These are phyloP conservation scores for Amazona finschi DNA, from an alignment of 2,797 vertebrate genomes.

Conservation along the genomic window DNA sequence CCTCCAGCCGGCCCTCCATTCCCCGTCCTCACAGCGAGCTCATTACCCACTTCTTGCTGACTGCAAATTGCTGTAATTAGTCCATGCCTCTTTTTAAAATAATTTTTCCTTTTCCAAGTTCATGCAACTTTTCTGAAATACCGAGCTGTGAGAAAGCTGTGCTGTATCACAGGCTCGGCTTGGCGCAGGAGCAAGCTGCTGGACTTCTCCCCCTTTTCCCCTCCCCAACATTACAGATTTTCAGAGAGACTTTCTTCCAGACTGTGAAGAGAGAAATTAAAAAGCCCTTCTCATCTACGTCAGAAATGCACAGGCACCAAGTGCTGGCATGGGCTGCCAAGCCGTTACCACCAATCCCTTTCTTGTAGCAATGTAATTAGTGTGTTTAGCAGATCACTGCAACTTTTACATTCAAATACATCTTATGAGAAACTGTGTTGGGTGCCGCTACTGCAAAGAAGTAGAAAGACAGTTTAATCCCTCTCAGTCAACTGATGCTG, in stretches of 20 bases:
- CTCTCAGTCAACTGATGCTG: fast-evolving
- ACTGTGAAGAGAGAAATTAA: neutral
- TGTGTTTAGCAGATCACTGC: neutral
- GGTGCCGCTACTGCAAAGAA: neutral
- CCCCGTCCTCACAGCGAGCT: neutral
- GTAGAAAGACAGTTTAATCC: neutral
- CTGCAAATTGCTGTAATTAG: fast-evolving
- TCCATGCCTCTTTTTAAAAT: fast-evolving
- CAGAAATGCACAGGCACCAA: fast-evolving
- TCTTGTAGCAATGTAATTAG: neutral
- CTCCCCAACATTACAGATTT: neutral
- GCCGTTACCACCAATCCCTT: fast-evolving
- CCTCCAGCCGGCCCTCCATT: neutral
- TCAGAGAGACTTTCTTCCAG: constrained; percentile 6
- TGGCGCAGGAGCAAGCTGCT: neutral
- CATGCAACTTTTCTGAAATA: neutral
- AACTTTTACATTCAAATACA: fast-evolving
- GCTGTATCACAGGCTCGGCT: fast-evolving
- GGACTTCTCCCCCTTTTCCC: neutral
- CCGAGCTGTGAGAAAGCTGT: neutral
- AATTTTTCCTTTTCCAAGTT: neutral
- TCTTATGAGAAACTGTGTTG: fast-evolving
- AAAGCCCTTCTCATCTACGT: neutral
- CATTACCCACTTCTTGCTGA: fast-evolving
- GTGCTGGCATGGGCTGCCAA: neutral